Base-by-base conservation (phyloP, 1,140 invertebrate genomes). In the Antheraea mylitta region DNA sequence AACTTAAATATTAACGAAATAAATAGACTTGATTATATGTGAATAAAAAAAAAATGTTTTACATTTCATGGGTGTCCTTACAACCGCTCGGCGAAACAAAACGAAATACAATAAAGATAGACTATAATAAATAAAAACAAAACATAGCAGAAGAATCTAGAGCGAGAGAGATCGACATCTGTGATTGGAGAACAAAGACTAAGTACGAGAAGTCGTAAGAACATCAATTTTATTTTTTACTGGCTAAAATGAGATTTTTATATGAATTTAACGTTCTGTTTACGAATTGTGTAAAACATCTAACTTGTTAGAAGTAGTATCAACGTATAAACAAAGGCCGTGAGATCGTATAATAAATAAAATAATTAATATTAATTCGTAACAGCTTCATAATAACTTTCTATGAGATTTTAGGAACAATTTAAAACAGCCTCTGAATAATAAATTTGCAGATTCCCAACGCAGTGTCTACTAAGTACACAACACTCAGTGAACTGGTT, bases 1-100 rank as follows among this genome's bases (percentile, higher is more conserved):
- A 90, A 90, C 86, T 89, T 90, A 87, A 90, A 91, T 81, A 85
- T 82, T 86, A 91, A 90, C 86, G 81, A 91, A 91, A 90, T 90
- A 91, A 91, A 91, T 90, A 90, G 75, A 69, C 74, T 74, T 81
- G 69, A 30, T 53, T 48, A 65, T 37, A 61, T 37, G 36, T 53
- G 9, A 37, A 18, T 5, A 59, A 59, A 58, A 59, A 42, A 58
- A 36, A 66, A 66, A 66, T 58, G 16, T 61, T 61, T 30, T 18
- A 61, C 19, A 58, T 37, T 58, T 48, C 37, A 13, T 37, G 53
- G 37, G 7, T 59, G 45, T 74, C 75, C 68, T 71, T 76, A 78
- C 70, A 71, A 66, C 53, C 30, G 8, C 42, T 18, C 9, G 19
- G 19, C 38, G 45, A 65, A 42, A 11, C 11, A 61, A 59, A 61